phyloP scores from a whole-genome alignment of 2,113 vertebrate genomes.

The Ailurus styani region DNA sequence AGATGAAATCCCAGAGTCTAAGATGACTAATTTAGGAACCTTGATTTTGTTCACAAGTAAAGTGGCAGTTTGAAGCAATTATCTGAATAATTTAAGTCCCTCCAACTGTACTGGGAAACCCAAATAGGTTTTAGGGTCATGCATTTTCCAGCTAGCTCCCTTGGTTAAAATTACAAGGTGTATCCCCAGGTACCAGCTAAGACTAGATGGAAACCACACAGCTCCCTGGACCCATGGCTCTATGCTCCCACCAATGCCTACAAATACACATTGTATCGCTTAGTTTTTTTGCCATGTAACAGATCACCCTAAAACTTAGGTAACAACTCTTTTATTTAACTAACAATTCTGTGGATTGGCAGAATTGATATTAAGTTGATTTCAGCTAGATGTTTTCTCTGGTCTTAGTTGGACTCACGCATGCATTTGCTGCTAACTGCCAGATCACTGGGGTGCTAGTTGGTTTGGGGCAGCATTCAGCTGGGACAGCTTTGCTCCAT shows the following conservation, averaged over 20 bases:
- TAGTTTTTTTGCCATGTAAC: neutral
- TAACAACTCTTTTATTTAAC: neutral
- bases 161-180: neutral
- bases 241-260: neutral
- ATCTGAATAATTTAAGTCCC: constrained; percentile 38
- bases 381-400: neutral
- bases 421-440: neutral
- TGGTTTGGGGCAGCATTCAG: neutral
- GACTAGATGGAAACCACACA: neutral
- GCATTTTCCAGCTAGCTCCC: neutral
- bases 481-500: neutral
- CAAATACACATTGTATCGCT: neutral
- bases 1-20: neutral
- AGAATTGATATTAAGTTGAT: neutral
- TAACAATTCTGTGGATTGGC: neutral
- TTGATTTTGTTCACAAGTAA: constrained; percentile 17
- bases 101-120: neutral
- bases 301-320: neutral
- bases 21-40: neutral
- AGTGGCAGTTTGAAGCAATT: constrained; percentile 29
- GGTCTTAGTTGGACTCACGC: neutral
- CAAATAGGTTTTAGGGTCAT: neutral
- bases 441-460: neutral
- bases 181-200: neutral
- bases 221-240: neutral